phyloP scores from a whole-genome alignment of 2,113 vertebrate species.

The Oryzias javanicus region DNA sequence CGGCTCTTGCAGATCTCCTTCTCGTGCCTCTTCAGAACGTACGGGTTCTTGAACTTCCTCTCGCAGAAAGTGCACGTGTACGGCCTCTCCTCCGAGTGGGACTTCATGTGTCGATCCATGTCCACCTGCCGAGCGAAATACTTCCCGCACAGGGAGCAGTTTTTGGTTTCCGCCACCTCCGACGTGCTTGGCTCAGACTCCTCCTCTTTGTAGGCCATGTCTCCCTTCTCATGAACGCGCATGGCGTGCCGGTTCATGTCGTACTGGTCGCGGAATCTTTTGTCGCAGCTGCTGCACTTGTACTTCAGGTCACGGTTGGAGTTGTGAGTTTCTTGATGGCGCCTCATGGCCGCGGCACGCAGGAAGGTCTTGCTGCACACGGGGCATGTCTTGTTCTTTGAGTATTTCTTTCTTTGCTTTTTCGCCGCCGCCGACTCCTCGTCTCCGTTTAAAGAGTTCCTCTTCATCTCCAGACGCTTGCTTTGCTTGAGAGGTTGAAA shows the following conservation, averaged over 20 bases:
- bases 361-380: conserved; percentile 69
- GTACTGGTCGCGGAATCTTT: conserved; percentile 70
- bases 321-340: conserved; percentile 68
- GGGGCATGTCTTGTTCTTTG: conserved; percentile 62
- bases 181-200: conserved; percentile 20
- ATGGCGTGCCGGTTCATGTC: conserved; percentile 72
- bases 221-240: conserved; percentile 67
- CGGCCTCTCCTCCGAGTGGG: conserved; percentile 71
- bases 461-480: conserved; percentile 62
- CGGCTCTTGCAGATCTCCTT: conserved; percentile 69
- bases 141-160: conserved; percentile 65
- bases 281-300: conserved; percentile 65
- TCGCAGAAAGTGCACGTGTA: conserved; percentile 63
- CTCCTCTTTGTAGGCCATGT: conserved; percentile 14
- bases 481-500: conserved; percentile 72
- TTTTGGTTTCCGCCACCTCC: conserved; percentile 49
- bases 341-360: conserved; percentile 68
- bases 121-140: conserved; percentile 62
- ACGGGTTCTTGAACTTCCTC: conserved; percentile 70
- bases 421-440: conserved; percentile 16
- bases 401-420: conserved; percentile 56
- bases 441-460: conserved; percentile 26
- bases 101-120: conserved; percentile 74
- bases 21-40: conserved; percentile 69
- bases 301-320: conserved; percentile 64